A percentile compares a stretch with the other conserved stretches of the same genome.
Conservation (phyloP, 2,888 invertebrate genomes). For the Uloborus plumipes region DNA sequence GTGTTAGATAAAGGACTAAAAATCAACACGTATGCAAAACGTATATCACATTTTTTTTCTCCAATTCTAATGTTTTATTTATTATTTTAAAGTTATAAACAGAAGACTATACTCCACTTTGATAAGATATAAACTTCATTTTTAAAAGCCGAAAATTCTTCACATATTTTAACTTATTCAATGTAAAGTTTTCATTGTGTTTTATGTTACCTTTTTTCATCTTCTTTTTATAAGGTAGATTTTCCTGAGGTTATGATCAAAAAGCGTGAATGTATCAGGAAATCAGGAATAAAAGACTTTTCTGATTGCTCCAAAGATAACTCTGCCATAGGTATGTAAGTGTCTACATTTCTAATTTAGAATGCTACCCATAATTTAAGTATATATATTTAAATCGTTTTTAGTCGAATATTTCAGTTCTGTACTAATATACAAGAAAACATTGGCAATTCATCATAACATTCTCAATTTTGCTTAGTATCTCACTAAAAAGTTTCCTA, state of each 20-base stretch:
- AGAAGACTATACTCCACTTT: too few relatives aligned
- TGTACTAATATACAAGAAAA: background rate
- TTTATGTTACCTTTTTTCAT: too few relatives aligned
- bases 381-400: background rate
- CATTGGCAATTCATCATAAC: too few relatives aligned
- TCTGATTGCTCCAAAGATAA: background rate
- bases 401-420: background rate
- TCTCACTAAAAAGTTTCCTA: background rate
- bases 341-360: background rate
- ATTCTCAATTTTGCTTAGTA: background rate
- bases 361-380: background rate
- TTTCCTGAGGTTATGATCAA: constrained; percentile 53
- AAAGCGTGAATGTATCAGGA: constrained; percentile 40
- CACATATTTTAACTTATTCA: background rate
- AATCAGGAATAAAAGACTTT: too few relatives aligned
- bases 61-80: too few relatives aligned
- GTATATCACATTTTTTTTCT: too few relatives aligned
- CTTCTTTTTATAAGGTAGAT: constrained; percentile 50
- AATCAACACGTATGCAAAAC: too few relatives aligned
- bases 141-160: too few relatives aligned
- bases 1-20: too few relatives aligned
- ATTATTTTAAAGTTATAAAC: too few relatives aligned
- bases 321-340: constrained; percentile 6
- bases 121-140: too few relatives aligned
- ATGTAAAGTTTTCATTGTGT: too few relatives aligned